These are phyloP conservation scores for Camelus bactrianus DNA, from an alignment of 2,113 vertebrate genomes.

Conservation along the genomic window DNA sequence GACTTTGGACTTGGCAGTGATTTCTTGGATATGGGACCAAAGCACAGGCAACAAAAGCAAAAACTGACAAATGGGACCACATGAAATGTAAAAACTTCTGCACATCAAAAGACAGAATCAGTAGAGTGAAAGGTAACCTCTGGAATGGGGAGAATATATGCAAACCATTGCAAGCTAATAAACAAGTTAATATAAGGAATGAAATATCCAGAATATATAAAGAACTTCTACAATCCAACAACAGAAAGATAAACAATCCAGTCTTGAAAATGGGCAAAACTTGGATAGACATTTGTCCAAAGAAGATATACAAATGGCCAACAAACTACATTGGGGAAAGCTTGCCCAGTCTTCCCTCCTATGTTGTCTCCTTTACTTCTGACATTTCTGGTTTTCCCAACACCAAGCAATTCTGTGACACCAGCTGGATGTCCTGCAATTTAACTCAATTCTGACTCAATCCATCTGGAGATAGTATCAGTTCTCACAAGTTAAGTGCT, in stretches of 20 bases:
- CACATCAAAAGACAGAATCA: background rate
- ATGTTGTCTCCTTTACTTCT: background rate
- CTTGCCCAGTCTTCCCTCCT: background rate
- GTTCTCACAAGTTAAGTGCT: background rate
- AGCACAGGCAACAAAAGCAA: slow-evolving; percentile 13
- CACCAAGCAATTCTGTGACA: background rate
- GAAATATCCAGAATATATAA: background rate
- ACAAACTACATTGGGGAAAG: background rate
- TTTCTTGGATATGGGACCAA: background rate
- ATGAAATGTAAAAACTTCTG: background rate
- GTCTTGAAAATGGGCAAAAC: background rate
- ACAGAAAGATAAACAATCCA: background rate
- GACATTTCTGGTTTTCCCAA: background rate
- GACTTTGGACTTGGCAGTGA: background rate
- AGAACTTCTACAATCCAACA: background rate
- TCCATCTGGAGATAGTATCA: background rate
- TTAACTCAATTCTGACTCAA: background rate
- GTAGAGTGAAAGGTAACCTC: background rate
- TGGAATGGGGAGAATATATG: background rate
- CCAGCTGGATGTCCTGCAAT: background rate
- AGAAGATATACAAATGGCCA: background rate
- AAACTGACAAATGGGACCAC: background rate
- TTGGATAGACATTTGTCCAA: background rate
- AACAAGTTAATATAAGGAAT: background rate
- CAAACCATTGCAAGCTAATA: background rate